Conservation (phyloP, 2,888 invertebrate genomes). For the Diogma glabrata region DNA sequence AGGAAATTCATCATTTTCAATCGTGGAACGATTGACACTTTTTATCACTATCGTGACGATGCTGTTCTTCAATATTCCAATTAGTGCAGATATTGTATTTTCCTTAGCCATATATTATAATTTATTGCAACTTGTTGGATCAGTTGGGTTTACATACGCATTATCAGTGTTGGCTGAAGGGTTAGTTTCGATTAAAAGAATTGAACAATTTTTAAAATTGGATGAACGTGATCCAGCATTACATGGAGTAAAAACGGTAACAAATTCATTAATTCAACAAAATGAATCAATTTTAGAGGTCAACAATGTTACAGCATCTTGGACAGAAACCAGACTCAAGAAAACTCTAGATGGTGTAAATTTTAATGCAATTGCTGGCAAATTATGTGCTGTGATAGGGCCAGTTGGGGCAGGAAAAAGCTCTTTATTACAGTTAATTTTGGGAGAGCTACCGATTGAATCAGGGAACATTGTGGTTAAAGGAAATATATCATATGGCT, state of each 20-base stretch:
- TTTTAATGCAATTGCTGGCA: neutral
- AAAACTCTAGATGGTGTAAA: neutral
- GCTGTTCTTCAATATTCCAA: conserved; percentile 52
- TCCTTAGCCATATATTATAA: conserved; percentile 69
- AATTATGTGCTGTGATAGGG: conserved; percentile 6
- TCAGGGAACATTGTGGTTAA: conserved; percentile 40
- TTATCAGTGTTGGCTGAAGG: conserved; percentile 47
- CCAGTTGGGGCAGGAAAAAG: conserved; percentile 21
- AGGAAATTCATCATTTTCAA: no score
- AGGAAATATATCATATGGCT: conserved; percentile 48
- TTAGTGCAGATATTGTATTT: conserved; percentile 57
- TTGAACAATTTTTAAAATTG: conserved; percentile 43
- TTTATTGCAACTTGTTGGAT: conserved; percentile 33
- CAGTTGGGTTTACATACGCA: conserved; percentile 47
- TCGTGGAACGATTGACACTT: conserved; percentile 72
- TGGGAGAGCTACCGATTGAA: conserved; percentile 45
- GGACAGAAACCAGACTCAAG: conserved; percentile 24
- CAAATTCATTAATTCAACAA: neutral
- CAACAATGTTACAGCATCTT: conserved; percentile 17
- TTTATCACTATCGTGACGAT: conserved; percentile 70
- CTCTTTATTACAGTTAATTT: conserved; percentile 41
- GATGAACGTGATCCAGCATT: conserved; percentile 37
- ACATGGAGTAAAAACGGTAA: conserved; percentile 10
- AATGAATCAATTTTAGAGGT: neutral
- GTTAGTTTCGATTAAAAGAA: conserved; percentile 40